Evolutionary conservation across 1,140 invertebrate species (phyloP), one percentile per base, ranked within the genome.

Genomic region (Chrysomallon squamiferum): DNA sequence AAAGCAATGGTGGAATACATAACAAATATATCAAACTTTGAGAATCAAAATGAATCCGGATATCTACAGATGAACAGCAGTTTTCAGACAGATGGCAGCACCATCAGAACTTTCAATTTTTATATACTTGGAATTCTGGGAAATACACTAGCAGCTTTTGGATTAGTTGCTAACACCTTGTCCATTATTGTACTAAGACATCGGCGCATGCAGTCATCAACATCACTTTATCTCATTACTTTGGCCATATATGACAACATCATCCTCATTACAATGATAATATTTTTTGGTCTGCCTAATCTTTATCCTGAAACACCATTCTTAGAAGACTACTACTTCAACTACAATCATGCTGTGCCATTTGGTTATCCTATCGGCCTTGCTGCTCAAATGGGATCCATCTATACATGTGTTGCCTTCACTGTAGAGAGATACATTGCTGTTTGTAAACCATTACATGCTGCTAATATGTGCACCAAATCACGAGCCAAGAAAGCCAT

Each of bases 371-470:
- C 86, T 1, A 77, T 89, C 32, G 90, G 90, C 85, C 81, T 92
- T 18, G 87, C 88, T 13, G 91, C 93, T 22, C 95, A 89, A 70
- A 92, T 85, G 87, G 94, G 94, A 27, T 95, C 94, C 22, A 95
- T 97, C 61, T 98, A 90, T 81, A 90, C 90, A 27, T 92, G 91
- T 32, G 91, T 92, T 2, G 90, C 90, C 27, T 93, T 93, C 78
- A 93, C 92, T 9, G 87, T 93, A 56, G 92, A 93, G 84, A 84
- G 91, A 45, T 93, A 92, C 86, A 90, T 93, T 62, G 91, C 91
- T 45, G 91, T 93, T 13, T 91, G 91, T 72, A 89, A 92, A 82
- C 92, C 92, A 25, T 88, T 93, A 15, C 89, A 90, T 66, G 94
- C 95, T 0, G 88, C 93, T 58, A 93, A 93, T 62, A 87, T 90